phyloP scores from a whole-genome alignment of 2,113 vertebrate species.

The Tachuris rubrigastra region DNA sequence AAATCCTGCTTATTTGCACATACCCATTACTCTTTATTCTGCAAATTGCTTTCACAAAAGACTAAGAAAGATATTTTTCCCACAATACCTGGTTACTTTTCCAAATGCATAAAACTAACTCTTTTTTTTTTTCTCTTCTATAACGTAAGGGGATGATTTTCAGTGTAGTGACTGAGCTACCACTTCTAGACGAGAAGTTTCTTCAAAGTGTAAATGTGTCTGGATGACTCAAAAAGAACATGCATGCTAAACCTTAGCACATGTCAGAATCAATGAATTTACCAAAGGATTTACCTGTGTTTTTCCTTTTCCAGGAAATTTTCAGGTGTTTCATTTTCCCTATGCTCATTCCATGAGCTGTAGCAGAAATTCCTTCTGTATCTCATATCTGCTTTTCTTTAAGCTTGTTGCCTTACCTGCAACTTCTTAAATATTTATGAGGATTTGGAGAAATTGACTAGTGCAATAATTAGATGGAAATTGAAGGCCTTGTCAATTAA shows the following conservation, averaged over 20 bases:
- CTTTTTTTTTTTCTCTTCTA: background rate
- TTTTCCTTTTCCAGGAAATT: background rate
- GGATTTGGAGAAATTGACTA: background rate
- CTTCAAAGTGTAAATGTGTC: background rate
- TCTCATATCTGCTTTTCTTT: background rate
- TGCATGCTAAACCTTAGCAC: background rate
- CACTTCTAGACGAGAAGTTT: background rate
- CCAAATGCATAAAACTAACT: background rate
- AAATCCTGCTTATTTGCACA: background rate
- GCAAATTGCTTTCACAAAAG: background rate
- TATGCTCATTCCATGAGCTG: background rate
- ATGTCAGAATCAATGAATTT: background rate
- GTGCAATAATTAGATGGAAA: slow-evolving; percentile 5
- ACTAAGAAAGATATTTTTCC: background rate
- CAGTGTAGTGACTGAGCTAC: background rate
- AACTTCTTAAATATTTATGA: background rate
- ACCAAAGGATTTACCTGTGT: background rate
- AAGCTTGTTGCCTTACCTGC: background rate
- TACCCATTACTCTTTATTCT: background rate
- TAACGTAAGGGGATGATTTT: background rate
- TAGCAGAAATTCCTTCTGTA: background rate
- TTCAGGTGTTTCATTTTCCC: background rate
- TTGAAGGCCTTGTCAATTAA: background rate
- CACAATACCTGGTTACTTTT: background rate
- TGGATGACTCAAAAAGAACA: background rate